Evolutionary conservation across 2,888 invertebrate species (phyloP), one percentile per base, ranked within the genome.

Genomic region (Lutraria lutraria): DNA sequence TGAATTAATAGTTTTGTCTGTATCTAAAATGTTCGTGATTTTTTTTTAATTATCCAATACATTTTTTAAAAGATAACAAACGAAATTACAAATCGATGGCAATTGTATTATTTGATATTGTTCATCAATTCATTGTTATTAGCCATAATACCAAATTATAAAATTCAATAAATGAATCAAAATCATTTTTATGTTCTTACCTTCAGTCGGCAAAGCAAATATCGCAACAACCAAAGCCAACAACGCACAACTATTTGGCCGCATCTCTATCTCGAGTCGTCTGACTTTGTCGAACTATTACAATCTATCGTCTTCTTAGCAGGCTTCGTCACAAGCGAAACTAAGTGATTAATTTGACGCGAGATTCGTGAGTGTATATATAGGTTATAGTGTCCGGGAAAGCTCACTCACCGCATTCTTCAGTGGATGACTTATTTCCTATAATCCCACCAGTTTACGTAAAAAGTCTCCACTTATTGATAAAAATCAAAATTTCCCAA

Each of bases 391-490:
- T 76, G 76, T 76, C 76, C 76, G 76, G 76, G 31, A 76, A 31
- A 15, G 31, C 76, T 76, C 16, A 34, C 8, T 76, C 34, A 10
- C 29, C 31, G 1, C 15, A 16, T n/a, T 31, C 4, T 76, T 25
- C 31, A 76, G 29, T 1, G 16, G 76, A 76, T 76, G 76, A 76
- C 76, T 76, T 31, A 76, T 34, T 34, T 76, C 76, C 76, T 31
- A 8, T 25, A 31, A 34, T 34, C 31, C 34, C 34, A 34, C 19
- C 76, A 31, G 16, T 76, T 76, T 76, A 76, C 31, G 76, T 31
- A 76, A 76, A 76, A 76, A n/a, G 16, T 76, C 8, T 13, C 76
- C 76, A 34, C 76, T 34, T 76, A 76, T 76, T 76, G 76, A 68
- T 76, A 76, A 31, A 19, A 34, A 76, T 34, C 31, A 43, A 25